phyloP scores from a whole-genome alignment of 2,888 invertebrate genomes.

The Heliconius aoede region DNA sequence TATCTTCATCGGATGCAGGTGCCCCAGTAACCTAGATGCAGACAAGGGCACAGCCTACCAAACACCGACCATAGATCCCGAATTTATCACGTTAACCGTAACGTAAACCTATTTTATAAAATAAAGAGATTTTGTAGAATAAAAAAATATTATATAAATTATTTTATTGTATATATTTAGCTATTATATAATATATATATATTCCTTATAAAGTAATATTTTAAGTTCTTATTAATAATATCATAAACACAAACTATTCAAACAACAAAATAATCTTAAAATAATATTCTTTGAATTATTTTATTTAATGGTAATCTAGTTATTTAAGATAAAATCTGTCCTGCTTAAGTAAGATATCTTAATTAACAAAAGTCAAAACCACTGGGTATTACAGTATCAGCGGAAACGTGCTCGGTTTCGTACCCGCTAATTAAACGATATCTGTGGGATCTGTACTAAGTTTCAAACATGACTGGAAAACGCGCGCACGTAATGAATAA shows the following conservation, averaged over 20 bases:
- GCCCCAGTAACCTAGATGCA: constrained; percentile 72
- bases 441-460: constrained; percentile 20
- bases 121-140: neutral
- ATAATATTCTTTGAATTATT: too few relatives aligned
- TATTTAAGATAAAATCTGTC: constrained; percentile 26
- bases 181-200: too few relatives aligned
- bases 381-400: constrained; percentile 51
- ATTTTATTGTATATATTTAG: neutral
- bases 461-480: constrained; percentile 7
- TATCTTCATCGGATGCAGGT: constrained; percentile 67
- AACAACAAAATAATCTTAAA: too few relatives aligned
- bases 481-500: constrained; percentile 16
- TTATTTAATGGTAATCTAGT: constrained; percentile 42
- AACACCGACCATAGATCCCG: constrained; percentile 47
- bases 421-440: constrained; percentile 36
- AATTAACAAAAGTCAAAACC: constrained; percentile 47
- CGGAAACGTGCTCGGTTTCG: constrained; percentile 54
- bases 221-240: too few relatives aligned
- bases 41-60: constrained; percentile 60
- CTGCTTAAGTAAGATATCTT: constrained; percentile 41
- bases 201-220: too few relatives aligned
- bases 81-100: constrained; percentile 43
- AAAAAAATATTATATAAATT: neutral
- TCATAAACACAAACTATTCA: too few relatives aligned
- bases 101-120: constrained; percentile 4